A percentile compares a stretch with the other conserved stretches of the same genome.
phyloP scores from a whole-genome alignment of 2,888 invertebrate species.

The Gymnosoma rotundatum region DNA sequence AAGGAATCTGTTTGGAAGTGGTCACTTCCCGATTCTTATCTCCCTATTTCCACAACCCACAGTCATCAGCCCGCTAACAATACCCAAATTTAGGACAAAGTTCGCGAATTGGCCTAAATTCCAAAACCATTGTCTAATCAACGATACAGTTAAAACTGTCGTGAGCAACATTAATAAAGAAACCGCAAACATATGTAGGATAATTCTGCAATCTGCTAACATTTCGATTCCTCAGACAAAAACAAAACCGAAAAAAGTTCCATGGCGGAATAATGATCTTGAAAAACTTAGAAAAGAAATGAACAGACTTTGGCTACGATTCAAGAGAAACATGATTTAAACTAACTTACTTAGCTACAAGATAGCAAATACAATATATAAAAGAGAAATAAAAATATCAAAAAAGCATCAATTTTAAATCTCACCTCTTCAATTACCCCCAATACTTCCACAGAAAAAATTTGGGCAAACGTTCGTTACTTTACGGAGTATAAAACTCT shows the following conservation, averaged over 20 bases:
- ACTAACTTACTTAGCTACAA: no score
- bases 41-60: neutral
- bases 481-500: neutral
- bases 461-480: neutral
- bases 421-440: neutral
- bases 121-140: neutral
- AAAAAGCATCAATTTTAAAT: neutral
- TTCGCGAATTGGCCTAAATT: constrained; percentile 1
- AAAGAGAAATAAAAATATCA: neutral
- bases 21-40: constrained; percentile 51
- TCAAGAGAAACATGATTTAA: no score
- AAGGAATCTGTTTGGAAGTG: constrained; percentile 47
- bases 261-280: constrained; percentile 49
- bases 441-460: neutral
- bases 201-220: constrained; percentile 4
- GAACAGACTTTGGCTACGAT: constrained; percentile 14
- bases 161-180: constrained; percentile 42
- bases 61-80: neutral
- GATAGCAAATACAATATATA: neutral
- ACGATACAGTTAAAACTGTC: neutral
- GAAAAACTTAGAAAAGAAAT: neutral
- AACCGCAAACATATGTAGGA: neutral
- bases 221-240: constrained; percentile 47
- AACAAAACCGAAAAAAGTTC: constrained; percentile 8
- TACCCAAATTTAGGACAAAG: neutral